Conservation (phyloP, 2,113 vertebrate genomes). For the Hoplias malabaricus region DNA sequence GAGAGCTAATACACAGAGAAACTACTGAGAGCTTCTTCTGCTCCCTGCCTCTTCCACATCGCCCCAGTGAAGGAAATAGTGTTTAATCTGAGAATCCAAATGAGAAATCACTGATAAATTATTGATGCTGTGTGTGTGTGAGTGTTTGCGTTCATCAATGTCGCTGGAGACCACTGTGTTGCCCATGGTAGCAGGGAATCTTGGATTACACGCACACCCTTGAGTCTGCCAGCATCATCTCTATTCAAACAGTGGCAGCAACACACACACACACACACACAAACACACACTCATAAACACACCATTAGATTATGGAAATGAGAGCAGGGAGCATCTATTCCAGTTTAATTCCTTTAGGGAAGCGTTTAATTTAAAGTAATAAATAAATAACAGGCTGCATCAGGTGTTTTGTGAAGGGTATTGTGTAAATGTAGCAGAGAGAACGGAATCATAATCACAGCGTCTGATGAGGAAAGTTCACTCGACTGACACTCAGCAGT, state of each 20-base stretch:
- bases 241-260: slow-evolving; percentile 31
- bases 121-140: slow-evolving; percentile 34
- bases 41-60: slow-evolving; percentile 28
- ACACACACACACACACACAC: not conserved
- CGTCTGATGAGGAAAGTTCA: slow-evolving; percentile 66
- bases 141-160: slow-evolving; percentile 15
- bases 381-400: slow-evolving; percentile 71
- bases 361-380: slow-evolving; percentile 77
- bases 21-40: slow-evolving; percentile 15
- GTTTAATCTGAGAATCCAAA: slow-evolving; percentile 40
- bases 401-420: slow-evolving; percentile 73
- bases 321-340: slow-evolving; percentile 66
- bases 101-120: slow-evolving; percentile 42
- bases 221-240: slow-evolving; percentile 44
- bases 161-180: slow-evolving; percentile 33
- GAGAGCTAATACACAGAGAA: slow-evolving; percentile 9
- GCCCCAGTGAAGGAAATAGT: slow-evolving; percentile 33
- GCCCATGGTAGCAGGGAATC: slow-evolving; percentile 19
- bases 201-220: slow-evolving; percentile 33
- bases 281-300: slow-evolving; percentile 37
- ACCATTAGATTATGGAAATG: slow-evolving; percentile 81
- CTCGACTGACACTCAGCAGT: slow-evolving; percentile 70
- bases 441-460: slow-evolving; percentile 72
- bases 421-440: slow-evolving; percentile 71
- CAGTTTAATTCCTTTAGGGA: slow-evolving; percentile 75